Conservation (phyloP, 2,888 invertebrate genomes). For the Drosophila borborema region DNA sequence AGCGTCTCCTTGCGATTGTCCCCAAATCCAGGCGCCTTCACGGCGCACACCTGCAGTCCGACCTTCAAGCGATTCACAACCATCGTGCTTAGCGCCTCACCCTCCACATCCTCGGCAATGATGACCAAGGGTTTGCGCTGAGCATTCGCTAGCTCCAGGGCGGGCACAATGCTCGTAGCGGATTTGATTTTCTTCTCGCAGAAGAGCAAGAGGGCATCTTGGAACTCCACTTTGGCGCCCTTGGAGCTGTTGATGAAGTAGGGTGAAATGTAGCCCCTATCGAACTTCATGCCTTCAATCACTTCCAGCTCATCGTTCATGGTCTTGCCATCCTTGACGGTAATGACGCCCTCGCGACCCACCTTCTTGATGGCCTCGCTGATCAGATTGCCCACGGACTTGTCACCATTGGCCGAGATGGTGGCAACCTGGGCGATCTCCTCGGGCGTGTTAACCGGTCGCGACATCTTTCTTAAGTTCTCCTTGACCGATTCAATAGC, state of each 20-base stretch:
- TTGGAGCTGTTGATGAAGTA: slow-evolving; percentile 99
- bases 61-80: slow-evolving; percentile 97
- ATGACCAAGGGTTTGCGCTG: slow-evolving; percentile 97
- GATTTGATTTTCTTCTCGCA: slow-evolving; percentile 99
- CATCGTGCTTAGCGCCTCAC: slow-evolving; percentile 95
- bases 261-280: slow-evolving; percentile 99
- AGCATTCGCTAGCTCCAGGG: slow-evolving; percentile 96
- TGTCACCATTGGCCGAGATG: slow-evolving; percentile 99
- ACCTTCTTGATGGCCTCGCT: slow-evolving; percentile 98
- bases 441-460: slow-evolving; percentile 97
- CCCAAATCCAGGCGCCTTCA: slow-evolving; percentile 98
- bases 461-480: slow-evolving; percentile 94
- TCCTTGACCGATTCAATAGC: slow-evolving; percentile 97
- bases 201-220: slow-evolving; percentile 97
- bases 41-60: slow-evolving; percentile 96
- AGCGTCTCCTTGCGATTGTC: slow-evolving; percentile 96
- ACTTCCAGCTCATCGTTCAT: slow-evolving; percentile 96
- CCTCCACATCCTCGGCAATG: slow-evolving; percentile 97
- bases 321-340: slow-evolving; percentile 99
- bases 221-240: slow-evolving; percentile 98
- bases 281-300: slow-evolving; percentile 99
- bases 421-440: slow-evolving; percentile 99
- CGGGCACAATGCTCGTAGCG: slow-evolving; percentile 97
- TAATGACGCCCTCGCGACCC: slow-evolving; percentile 98
- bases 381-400: slow-evolving; percentile 95